Percentiles rank a stretch among this genome's conserved stretches.
These are phyloP conservation scores for Taxidea taxus DNA, from an alignment of 2,113 vertebrate species.

Conservation along the genomic window DNA sequence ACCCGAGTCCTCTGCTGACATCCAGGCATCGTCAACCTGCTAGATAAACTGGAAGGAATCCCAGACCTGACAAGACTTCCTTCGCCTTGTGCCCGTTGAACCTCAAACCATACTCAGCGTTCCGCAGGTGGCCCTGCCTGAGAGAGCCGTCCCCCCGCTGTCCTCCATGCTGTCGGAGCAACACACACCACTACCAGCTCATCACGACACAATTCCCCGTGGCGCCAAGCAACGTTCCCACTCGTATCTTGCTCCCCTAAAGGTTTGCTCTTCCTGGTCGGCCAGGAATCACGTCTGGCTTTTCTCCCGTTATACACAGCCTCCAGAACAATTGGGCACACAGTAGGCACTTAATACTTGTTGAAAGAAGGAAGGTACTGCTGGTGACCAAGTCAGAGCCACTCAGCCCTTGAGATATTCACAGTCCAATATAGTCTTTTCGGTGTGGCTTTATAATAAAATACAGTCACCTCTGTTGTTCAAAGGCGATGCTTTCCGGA, in stretches of 20 bases:
- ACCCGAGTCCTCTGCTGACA: neutral
- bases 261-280: neutral
- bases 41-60: neutral
- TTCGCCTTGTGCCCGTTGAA: neutral
- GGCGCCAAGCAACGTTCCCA: neutral
- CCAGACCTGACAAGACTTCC: neutral
- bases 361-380: neutral
- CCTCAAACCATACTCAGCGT: too few species aligned
- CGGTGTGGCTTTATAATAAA: neutral
- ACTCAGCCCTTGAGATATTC: neutral
- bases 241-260: neutral
- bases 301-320: neutral
- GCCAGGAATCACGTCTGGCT: neutral
- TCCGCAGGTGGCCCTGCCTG: neutral
- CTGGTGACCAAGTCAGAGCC: neutral
- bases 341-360: fast-evolving
- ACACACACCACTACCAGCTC: neutral
- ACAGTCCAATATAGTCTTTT: neutral
- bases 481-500: neutral
- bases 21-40: too few species aligned
- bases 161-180: fast-evolving
- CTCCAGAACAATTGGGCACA: fast-evolving
- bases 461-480: neutral
- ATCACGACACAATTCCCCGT: neutral
- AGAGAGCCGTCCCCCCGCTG: neutral